Conservation (phyloP, 2,113 vertebrate genomes). For the Dipodomys merriami region DNA sequence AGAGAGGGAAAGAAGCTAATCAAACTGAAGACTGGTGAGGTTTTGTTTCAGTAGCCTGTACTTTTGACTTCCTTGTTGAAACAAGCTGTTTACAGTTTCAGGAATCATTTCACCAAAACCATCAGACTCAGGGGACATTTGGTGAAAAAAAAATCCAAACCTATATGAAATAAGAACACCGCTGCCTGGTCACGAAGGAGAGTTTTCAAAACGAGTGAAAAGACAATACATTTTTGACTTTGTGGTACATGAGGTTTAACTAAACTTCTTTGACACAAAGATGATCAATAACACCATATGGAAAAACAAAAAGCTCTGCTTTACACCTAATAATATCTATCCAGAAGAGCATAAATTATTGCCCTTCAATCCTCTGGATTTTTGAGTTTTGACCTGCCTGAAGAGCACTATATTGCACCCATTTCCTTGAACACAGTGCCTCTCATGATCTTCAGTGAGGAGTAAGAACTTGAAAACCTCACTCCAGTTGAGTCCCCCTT, state of each 20-base stretch:
- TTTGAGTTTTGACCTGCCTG: constrained; percentile 86
- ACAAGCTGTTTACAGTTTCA: too few species aligned
- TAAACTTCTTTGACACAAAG: constrained; percentile 54
- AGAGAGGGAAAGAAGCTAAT: too few species aligned
- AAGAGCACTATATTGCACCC: constrained; percentile 84
- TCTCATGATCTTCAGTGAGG: constrained; percentile 82
- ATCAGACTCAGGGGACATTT: too few species aligned
- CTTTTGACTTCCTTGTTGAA: too few species aligned
- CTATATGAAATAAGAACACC: too few species aligned
- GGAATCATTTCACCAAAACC: too few species aligned
- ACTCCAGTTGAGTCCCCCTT: constrained; percentile 73
- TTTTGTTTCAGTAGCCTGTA: too few species aligned
- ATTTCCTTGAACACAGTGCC: constrained; percentile 84
- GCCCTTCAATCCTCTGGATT: constrained; percentile 68
- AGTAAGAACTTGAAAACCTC: constrained; percentile 74
- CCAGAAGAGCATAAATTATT: not conserved
- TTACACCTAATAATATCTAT: not conserved
- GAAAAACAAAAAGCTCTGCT: not conserved
- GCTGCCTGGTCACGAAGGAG: too few species aligned
- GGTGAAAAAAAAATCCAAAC: too few species aligned
- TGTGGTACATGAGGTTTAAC: not conserved
- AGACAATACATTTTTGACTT: not conserved
- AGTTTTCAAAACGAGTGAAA: too few species aligned
- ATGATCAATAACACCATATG: not conserved
- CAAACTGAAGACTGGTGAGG: too few species aligned